Conservation (phyloP, 2,888 invertebrate genomes). For the Anarsia innoxiella region DNA sequence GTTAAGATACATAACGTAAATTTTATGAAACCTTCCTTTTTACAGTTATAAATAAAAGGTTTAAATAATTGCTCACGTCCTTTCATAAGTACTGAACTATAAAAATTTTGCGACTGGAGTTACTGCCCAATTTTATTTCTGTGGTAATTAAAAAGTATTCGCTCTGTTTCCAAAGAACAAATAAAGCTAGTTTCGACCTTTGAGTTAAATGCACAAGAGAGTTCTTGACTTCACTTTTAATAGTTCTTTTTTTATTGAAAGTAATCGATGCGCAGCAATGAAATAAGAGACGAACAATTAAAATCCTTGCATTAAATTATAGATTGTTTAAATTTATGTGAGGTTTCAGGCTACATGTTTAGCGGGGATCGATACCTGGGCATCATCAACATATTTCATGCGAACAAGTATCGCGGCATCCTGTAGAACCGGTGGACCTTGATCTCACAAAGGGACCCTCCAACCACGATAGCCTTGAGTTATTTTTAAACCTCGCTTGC, state of each 20-base stretch:
- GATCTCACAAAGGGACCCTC: slow-evolving; percentile 69
- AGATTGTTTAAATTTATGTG: slow-evolving; percentile 4
- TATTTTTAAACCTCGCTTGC: slow-evolving; percentile 69
- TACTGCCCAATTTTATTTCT: too few species aligned
- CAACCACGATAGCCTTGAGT: slow-evolving; percentile 65
- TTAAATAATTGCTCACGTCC: too few species aligned
- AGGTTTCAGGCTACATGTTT: slow-evolving; percentile 4
- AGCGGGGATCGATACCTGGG: slow-evolving; percentile 4
- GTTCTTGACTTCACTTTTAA: too few species aligned
- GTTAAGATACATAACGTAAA: too few species aligned
- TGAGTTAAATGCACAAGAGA: too few species aligned
- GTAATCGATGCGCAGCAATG: background rate
- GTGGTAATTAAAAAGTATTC: too few species aligned
- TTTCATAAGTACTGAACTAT: too few species aligned
- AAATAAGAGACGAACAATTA: slow-evolving; percentile 10
- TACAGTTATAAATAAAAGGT: too few species aligned
- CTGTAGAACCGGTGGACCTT: slow-evolving; percentile 68
- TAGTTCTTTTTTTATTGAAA: background rate
- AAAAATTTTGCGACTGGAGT: too few species aligned
- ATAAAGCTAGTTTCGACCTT: too few species aligned
- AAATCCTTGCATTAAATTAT: slow-evolving; percentile 10
- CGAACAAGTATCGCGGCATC: slow-evolving; percentile 44
- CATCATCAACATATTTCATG: slow-evolving; percentile 13
- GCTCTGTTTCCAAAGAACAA: too few species aligned
- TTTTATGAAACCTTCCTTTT: too few species aligned